Conservation (phyloP, 2,797 vertebrate genomes). For the Danio kyathit region DNA sequence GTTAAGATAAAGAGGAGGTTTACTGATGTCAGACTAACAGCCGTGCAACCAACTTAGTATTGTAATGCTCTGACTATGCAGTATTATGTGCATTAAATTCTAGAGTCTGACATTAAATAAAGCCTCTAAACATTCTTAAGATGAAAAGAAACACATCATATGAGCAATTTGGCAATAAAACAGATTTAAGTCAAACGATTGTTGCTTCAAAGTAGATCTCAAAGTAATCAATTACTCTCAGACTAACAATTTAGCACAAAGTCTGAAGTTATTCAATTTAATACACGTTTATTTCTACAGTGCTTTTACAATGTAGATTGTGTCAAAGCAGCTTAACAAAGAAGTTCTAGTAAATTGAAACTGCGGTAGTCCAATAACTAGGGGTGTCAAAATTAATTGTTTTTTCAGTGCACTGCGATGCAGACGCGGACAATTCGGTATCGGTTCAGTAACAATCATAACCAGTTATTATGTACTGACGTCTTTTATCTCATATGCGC, state of each 20-base stretch:
- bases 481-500: no score
- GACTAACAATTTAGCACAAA: not conserved
- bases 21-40: not conserved
- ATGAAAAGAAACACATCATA: not conserved
- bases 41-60: not conserved
- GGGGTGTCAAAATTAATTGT: no score
- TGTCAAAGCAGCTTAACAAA: no score
- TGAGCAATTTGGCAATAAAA: not conserved
- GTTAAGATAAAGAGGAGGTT: slow-evolving; percentile 28
- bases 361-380: no score
- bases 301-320: no score
- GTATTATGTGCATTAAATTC: no score
- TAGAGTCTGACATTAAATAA: not conserved
- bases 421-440: no score
- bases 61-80: not conserved
- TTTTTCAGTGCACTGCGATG: no score
- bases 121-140: not conserved
- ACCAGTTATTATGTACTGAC: no score
- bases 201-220: not conserved
- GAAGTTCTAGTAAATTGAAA: no score
- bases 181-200: not conserved
- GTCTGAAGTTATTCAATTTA: not conserved
- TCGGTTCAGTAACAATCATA: no score
- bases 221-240: not conserved
- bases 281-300: no score